Percentiles rank a stretch among this genome's conserved stretches.
Conservation (phyloP, 2,888 invertebrate genomes). For the Dryocosmus kuriphilus region DNA sequence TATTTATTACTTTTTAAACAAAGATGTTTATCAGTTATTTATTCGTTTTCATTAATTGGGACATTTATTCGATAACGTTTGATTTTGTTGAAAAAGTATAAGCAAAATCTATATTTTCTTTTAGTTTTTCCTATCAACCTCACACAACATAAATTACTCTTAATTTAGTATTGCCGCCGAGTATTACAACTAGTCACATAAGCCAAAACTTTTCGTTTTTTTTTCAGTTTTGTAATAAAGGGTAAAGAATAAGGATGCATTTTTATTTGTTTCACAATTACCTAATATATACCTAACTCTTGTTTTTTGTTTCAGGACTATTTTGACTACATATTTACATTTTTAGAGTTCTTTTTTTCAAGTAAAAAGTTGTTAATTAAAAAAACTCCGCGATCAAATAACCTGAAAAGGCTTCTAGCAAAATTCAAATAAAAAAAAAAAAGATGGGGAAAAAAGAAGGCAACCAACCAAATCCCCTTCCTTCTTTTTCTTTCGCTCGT, state of each 20-base stretch:
- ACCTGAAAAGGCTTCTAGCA: no score
- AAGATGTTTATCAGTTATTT: neutral
- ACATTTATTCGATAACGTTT: neutral
- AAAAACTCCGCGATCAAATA: no score
- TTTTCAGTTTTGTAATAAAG: constrained; percentile 75
- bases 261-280: neutral
- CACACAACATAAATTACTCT: constrained; percentile 66
- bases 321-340: neutral
- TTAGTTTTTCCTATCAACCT: neutral
- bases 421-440: no score
- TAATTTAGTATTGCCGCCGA: constrained; percentile 76
- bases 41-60: neutral
- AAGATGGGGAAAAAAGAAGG: no score
- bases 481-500: no score
- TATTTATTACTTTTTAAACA: constrained; percentile 38
- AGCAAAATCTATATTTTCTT: neutral
- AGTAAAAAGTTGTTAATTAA: no score
- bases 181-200: constrained; percentile 76
- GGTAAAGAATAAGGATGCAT: constrained; percentile 58
- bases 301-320: neutral
- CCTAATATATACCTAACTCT: neutral
- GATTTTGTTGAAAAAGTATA: neutral
- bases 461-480: no score
- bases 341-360: no score
- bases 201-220: constrained; percentile 73